A percentile compares a stretch with the other conserved stretches of the same genome.
Evolutionary conservation across 64 coral and sea anemone species (phyloP).

Genomic region (Hydrozoanthus tunicans): DNA sequence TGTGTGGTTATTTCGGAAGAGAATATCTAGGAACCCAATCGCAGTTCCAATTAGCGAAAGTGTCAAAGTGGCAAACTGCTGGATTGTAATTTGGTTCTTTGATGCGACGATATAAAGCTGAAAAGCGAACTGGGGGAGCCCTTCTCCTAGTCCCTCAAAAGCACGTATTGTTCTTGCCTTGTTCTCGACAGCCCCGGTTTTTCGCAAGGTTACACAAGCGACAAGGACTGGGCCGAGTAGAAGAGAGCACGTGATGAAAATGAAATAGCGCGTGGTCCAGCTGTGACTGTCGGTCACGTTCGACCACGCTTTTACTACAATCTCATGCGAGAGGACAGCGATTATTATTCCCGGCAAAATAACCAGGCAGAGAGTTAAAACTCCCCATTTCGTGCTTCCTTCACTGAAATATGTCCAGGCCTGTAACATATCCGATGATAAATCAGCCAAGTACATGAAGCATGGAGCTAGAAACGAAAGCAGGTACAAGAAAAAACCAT

Average conservation of each 20-base stretch:
- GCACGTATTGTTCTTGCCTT: background rate
- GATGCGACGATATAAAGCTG: background rate
- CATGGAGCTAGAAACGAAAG: background rate
- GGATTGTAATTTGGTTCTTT: background rate
- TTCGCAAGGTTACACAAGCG: background rate
- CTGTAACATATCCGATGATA: background rate
- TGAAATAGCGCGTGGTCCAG: background rate
- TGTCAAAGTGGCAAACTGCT: background rate
- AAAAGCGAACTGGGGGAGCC: background rate
- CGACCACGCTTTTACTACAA: background rate
- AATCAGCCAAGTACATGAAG: constrained; percentile 17
- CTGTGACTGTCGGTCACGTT: background rate
- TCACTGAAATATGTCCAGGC: background rate
- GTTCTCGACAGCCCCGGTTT: constrained; percentile 8
- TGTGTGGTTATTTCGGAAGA: background rate
- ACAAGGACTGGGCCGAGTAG: constrained; percentile 14
- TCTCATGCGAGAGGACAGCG: background rate
- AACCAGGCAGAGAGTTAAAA: constrained; percentile 2
- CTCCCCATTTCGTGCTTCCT: background rate
- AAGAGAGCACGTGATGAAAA: background rate
- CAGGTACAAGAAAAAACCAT: background rate
- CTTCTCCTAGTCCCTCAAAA: constrained; percentile 21
- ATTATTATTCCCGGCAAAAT: background rate
- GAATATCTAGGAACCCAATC: background rate
- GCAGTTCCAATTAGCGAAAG: background rate